Base-by-base conservation (phyloP, 2,113 vertebrate genomes). In the Ivindomyrus marchei region DNA sequence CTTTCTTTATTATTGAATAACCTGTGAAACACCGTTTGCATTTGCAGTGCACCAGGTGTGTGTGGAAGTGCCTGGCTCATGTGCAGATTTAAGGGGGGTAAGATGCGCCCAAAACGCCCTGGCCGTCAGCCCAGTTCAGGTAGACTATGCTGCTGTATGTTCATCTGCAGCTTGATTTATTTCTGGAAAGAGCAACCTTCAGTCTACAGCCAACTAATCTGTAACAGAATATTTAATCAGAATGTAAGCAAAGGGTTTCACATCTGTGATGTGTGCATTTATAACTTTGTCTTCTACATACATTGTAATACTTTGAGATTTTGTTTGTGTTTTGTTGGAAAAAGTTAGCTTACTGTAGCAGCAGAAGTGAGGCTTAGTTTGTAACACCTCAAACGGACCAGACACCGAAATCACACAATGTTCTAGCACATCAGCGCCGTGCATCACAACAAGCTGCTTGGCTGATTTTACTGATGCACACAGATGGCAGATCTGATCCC, bases 1-100 rank as follows among this genome's bases (percentile, higher is more conserved):
- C 36, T 45, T 87, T 53, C 27, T 56, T 87, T 87, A 87, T 88
- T 88, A 62, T 45, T 62, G 36, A 66, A 88, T 66, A 88, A 42
- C 53, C 31, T 88, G 53, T 66, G 31, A 88, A 62, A 88, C 52
- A 88, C 21, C 6, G 6, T 31, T 27, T 88, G 36, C 10, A 27
- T n/a, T 24, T 19, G 58, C 56, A 56, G 86, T 62, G 49, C 17
- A 46, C 39, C 39, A 17, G 27, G 21, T 62, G 36, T 66, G 49
- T 36, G 49, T 53, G 47, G 24, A 21, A 56, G 50, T 2, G 27
- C n/a, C n/a, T 21, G 52, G 50, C 86, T 8, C 8, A 58, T 8
- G 31, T 87, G 49, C n/a, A 56, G 21, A 56, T 19, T 52, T 13
- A 53, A 13, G 46, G 83, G 9, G 46, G 1, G 6, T 31, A 10